Conservation (phyloP, 2,113 vertebrate genomes). For the Clinocottus analis region DNA sequence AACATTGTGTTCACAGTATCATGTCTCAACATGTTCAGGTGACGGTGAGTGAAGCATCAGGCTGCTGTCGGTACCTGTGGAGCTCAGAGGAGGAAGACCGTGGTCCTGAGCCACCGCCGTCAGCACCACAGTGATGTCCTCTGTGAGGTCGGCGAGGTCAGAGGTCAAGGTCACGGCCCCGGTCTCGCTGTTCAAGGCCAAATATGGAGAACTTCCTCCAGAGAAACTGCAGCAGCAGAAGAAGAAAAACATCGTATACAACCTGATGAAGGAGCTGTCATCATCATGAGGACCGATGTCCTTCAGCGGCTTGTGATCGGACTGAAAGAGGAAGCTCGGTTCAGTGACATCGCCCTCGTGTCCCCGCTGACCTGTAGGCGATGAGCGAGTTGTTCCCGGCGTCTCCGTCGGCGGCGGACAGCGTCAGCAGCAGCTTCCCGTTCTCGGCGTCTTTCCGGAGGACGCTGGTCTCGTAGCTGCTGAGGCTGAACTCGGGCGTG, state of each 20-base stretch:
- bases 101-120: slow-evolving; percentile 79
- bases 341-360: too few relatives aligned
- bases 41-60: not conserved
- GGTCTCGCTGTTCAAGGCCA: slow-evolving; percentile 75
- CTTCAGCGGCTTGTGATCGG: too few relatives aligned
- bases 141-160: slow-evolving; percentile 66
- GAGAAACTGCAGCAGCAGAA: slow-evolving; percentile 72
- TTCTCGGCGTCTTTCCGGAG: slow-evolving; percentile 42
- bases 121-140: slow-evolving; percentile 73
- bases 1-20: too few relatives aligned
- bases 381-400: slow-evolving; percentile 43
- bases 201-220: slow-evolving; percentile 67
- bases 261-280: too few relatives aligned
- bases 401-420: slow-evolving; percentile 52
- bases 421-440: slow-evolving; percentile 54
- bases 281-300: too few relatives aligned
- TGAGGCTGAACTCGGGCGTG: slow-evolving; percentile 47
- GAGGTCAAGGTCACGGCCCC: slow-evolving; percentile 81
- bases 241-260: too few relatives aligned
- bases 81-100: slow-evolving; percentile 75
- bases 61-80: slow-evolving; percentile 71
- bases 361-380: slow-evolving; percentile 54
- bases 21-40: too few relatives aligned
- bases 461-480: slow-evolving; percentile 38
- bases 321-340: too few relatives aligned